Percentiles rank a stretch among this genome's conserved stretches.
Conservation (phyloP, 1,140 invertebrate genomes). For the Micrasema minimum region DNA sequence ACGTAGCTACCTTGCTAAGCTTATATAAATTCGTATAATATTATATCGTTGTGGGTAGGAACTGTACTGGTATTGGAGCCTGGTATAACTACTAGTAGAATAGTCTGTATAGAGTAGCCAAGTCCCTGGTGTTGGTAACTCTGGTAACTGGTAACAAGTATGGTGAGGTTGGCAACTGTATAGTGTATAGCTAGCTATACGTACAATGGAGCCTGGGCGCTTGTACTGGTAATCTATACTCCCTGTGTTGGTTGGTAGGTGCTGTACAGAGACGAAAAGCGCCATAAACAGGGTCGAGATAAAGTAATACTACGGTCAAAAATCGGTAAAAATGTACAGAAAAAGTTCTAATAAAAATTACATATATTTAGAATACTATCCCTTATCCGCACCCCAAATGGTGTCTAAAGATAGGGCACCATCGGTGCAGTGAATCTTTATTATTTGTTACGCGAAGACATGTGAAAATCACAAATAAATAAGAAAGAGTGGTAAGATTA, state of each 20-base stretch:
- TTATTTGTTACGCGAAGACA: no score
- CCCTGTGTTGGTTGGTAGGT: slow-evolving; percentile 9
- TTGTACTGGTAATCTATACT: slow-evolving; percentile 14
- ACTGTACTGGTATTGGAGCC: slow-evolving; percentile 1
- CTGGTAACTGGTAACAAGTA: slow-evolving; percentile 15
- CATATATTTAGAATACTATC: no score
- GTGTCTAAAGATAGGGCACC: no score
- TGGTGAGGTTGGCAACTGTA: slow-evolving; percentile 37
- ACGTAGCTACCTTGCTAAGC: slow-evolving; percentile 21
- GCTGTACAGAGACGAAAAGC: slow-evolving; percentile 30
- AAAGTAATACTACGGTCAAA: no score
- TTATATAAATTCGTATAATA: slow-evolving; percentile 31
- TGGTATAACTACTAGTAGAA: slow-evolving; percentile 11
- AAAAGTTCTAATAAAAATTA: no score
- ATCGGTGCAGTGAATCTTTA: no score
- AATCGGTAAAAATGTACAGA: no score
- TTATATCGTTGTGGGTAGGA: slow-evolving; percentile 5
- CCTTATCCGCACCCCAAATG: no score
- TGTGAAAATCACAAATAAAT: no score
- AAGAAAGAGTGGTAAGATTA: no score
- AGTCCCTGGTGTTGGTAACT: slow-evolving; percentile 23
- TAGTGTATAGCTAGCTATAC: slow-evolving; percentile 3
- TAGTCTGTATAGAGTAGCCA: background rate
- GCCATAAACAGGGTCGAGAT: slow-evolving; percentile 23
- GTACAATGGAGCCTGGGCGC: background rate